phyloP scores from a whole-genome alignment of 2,797 vertebrate genomes.

The Acridotheres tristis region DNA sequence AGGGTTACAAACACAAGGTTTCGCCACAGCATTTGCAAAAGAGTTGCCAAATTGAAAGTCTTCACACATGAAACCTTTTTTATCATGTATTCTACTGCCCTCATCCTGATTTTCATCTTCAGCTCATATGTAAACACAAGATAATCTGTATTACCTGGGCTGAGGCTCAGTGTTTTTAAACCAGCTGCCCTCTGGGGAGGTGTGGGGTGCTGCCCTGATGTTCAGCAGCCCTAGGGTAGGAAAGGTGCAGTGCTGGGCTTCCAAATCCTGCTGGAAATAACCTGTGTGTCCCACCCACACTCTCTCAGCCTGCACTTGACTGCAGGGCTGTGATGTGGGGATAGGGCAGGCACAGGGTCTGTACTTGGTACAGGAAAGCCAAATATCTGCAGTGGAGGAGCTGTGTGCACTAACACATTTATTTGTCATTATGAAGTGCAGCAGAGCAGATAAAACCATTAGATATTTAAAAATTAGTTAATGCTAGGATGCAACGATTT shows the following conservation, averaged over 20 bases:
- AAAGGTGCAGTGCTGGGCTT: not conserved
- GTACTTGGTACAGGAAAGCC: not conserved
- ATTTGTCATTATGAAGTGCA: conserved; percentile 65
- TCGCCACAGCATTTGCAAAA: not conserved
- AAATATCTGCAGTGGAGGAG: not conserved
- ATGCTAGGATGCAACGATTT: conserved; percentile 68
- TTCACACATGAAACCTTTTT: not conserved
- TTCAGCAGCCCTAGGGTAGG: not conserved
- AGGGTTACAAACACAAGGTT: not conserved
- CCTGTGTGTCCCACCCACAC: not conserved
- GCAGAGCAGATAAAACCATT: conserved; percentile 61
- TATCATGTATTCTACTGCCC: not conserved
- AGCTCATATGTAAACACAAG: not conserved
- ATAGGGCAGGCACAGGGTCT: not conserved
- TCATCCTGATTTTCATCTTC: not conserved
- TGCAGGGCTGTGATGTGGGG: not conserved
- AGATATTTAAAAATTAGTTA: conserved; percentile 70
- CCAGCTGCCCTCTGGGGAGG: not conserved
- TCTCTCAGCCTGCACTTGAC: not conserved
- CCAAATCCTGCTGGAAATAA: not conserved
- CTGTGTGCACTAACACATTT: conserved; percentile 14
- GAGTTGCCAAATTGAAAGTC: not conserved
- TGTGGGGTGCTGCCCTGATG: not conserved
- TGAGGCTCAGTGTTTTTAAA: not conserved
- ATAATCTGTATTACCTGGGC: not conserved